A percentile compares a stretch with the other conserved stretches of the same genome.
Evolutionary conservation across 2,888 invertebrate genomes (phyloP).

Genomic region (Rotaria magnacalcarata): DNA sequence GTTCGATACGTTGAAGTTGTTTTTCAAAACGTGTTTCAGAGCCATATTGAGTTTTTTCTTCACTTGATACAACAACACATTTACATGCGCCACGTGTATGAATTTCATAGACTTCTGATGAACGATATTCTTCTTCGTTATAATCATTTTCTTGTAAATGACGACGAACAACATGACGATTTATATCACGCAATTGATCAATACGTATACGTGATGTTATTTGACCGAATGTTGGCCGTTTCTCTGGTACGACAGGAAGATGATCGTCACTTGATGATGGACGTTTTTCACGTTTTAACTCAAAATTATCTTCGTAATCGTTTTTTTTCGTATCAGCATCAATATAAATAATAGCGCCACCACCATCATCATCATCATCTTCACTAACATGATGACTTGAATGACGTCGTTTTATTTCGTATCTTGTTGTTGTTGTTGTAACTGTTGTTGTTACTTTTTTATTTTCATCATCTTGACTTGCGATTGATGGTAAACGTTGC

Average conservation of each 20-base stretch:
- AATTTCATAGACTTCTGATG: conserved; percentile 17
- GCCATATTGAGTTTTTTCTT: background rate
- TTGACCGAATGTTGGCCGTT: background rate
- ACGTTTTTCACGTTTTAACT: background rate
- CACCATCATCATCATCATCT: background rate
- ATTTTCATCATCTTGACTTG: background rate
- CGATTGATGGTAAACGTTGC: background rate
- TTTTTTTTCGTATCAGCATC: background rate
- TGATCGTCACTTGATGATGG: background rate
- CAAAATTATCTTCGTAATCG: background rate
- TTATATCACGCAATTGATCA: conserved; percentile 11
- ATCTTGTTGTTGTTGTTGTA: background rate
- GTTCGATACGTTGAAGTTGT: background rate
- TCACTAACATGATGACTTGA: background rate
- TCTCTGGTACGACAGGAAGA: too few relatives aligned
- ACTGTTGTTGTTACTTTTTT: background rate
- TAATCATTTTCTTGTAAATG: background rate
- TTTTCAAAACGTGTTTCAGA: background rate
- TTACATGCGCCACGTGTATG: conserved; percentile 15
- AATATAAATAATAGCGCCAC: background rate
- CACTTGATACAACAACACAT: background rate
- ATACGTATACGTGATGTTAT: background rate
- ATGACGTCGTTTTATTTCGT: background rate
- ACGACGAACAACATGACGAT: conserved; percentile 25
- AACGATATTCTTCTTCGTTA: background rate